A percentile compares a stretch with the other conserved stretches of the same genome.
Evolutionary conservation across 1,140 invertebrate genomes (phyloP).

Genomic region (Idris sp.): DNA sequence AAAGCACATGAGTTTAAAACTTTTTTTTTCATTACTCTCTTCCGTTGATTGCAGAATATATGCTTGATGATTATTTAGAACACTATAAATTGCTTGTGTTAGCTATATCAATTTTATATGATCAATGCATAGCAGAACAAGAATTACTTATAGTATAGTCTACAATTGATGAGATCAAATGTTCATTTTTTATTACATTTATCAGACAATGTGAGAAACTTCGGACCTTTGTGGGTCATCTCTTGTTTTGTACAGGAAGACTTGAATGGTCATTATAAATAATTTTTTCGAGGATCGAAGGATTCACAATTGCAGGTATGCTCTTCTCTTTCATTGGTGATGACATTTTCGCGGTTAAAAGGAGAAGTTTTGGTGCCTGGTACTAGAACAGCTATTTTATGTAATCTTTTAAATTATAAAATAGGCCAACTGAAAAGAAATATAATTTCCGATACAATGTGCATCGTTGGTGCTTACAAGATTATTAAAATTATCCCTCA

Average conservation of each 20-base stretch:
- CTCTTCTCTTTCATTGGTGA: background rate
- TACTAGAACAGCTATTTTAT: background rate
- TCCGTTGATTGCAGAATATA: slow-evolving; percentile 13
- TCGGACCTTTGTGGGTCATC: no score
- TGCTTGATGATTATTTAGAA: slow-evolving; percentile 10
- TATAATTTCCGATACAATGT: slow-evolving; percentile 5
- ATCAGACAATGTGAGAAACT: no score
- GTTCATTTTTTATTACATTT: no score
- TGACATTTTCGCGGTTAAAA: background rate
- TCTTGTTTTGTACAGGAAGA: slow-evolving; percentile 54
- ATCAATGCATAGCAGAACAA: no score
- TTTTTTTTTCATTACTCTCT: slow-evolving; percentile 35
- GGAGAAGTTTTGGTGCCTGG: slow-evolving; percentile 7
- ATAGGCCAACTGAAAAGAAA: slow-evolving; percentile 10
- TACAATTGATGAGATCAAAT: no score
- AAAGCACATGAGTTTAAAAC: slow-evolving; percentile 44
- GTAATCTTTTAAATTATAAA: slow-evolving; percentile 14
- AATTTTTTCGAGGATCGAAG: slow-evolving; percentile 20
- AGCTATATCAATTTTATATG: slow-evolving; percentile 14
- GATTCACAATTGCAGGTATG: slow-evolving; percentile 29
- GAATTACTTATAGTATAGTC: no score
- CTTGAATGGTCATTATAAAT: slow-evolving; percentile 31
- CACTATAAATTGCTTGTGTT: slow-evolving; percentile 30
- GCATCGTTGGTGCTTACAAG: slow-evolving; percentile 7
- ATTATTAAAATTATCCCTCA: background rate